These are phyloP conservation scores for Tinea trinotella DNA, from an alignment of 2,888 invertebrate genomes.

Conservation along the genomic window DNA sequence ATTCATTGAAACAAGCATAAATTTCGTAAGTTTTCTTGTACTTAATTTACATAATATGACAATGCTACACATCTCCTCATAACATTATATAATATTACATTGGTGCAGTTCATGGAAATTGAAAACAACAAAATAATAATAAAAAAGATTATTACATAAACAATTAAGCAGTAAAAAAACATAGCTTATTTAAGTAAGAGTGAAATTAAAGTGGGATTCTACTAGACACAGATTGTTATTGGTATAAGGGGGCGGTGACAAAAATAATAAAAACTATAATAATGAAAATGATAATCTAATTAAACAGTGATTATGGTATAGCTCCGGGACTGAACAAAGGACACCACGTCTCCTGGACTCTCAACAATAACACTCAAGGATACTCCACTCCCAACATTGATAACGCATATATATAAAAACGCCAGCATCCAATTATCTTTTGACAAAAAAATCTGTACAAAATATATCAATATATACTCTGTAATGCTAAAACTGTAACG, in stretches of 20 bases:
- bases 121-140: not conserved
- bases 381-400: slow-evolving; percentile 59
- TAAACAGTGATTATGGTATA: slow-evolving; percentile 52
- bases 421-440: slow-evolving; percentile 74
- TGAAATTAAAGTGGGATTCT: not conserved
- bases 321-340: slow-evolving; percentile 52
- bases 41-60: slow-evolving; percentile 1
- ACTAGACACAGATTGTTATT: not conserved
- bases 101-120: not conserved
- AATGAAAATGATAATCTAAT: slow-evolving; percentile 64
- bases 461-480: slow-evolving; percentile 74
- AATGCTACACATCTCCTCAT: slow-evolving; percentile 8
- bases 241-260: slow-evolving; percentile 62
- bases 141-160: not conserved
- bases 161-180: not conserved
- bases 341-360: slow-evolving; percentile 26
- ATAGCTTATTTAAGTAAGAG: not conserved
- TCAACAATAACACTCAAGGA: not conserved
- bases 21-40: slow-evolving; percentile 6
- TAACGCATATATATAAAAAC: slow-evolving; percentile 62
- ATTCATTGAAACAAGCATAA: not conserved
- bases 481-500: slow-evolving; percentile 73
- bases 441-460: slow-evolving; percentile 74
- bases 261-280: slow-evolving; percentile 65
- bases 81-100: not conserved